Conservation (phyloP, 1,140 invertebrate genomes). For the Pissodes strobi region DNA sequence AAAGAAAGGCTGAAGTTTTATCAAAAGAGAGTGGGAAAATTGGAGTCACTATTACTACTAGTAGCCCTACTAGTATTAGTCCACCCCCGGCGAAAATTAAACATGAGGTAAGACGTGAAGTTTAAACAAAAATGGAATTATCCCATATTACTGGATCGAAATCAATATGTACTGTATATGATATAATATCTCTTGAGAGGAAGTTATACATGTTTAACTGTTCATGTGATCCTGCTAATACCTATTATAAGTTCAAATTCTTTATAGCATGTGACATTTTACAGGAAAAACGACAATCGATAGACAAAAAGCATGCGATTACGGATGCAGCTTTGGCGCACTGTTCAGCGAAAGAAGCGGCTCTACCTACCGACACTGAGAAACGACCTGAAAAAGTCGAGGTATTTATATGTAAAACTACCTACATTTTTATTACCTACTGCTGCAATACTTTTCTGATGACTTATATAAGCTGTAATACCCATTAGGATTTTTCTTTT, state of each 20-base stretch:
- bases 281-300: constrained; percentile 34
- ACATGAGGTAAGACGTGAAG: constrained; percentile 5
- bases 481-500: background rate
- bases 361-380: constrained; percentile 49
- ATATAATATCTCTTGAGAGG: no score
- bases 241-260: background rate
- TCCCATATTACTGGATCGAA: no score
- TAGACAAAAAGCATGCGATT: constrained; percentile 52
- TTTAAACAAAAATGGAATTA: background rate
- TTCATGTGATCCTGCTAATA: no score
- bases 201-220: no score
- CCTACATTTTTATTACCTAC: background rate
- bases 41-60: constrained; percentile 82
- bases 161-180: no score
- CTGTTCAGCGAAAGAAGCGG: constrained; percentile 51
- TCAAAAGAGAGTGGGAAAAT: constrained; percentile 86
- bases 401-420: constrained; percentile 9
- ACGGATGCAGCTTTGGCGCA: constrained; percentile 53
- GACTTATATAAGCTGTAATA: no score
- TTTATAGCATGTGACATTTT: no score
- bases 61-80: constrained; percentile 65
- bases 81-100: constrained; percentile 61
- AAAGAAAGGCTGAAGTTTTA: constrained; percentile 82
- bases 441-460: no score
- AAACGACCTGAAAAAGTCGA: constrained; percentile 26